phyloP scores from a whole-genome alignment of 2,888 invertebrate genomes.

The Ethmia dodecea region DNA sequence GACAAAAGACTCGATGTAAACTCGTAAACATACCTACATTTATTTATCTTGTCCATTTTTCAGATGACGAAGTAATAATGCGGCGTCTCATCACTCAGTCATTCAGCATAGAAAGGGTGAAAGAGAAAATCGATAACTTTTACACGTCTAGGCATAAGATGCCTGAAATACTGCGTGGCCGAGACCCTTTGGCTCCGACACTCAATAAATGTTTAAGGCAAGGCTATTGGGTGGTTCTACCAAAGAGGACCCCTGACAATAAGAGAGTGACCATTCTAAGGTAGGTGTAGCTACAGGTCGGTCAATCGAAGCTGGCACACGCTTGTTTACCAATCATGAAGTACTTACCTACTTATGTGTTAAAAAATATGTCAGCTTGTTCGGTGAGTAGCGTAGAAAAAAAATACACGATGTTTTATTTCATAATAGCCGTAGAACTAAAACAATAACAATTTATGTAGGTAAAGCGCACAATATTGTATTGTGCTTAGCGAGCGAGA shows the following conservation, averaged over 20 bases:
- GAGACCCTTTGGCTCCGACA: slow-evolving; percentile 9
- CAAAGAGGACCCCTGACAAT: slow-evolving; percentile 19
- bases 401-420: no score
- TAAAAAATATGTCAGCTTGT: no score
- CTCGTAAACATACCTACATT: not conserved
- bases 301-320: no score
- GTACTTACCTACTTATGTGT: no score
- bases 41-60: slow-evolving; percentile 10
- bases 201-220: slow-evolving; percentile 15
- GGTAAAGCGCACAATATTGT: no score
- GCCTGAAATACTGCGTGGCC: slow-evolving; percentile 25
- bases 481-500: no score
- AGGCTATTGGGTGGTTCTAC: slow-evolving; percentile 18
- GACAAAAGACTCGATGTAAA: not conserved
- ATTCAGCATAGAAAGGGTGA: slow-evolving; percentile 30
- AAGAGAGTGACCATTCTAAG: slow-evolving; percentile 23
- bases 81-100: slow-evolving; percentile 25
- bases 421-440: no score
- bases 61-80: slow-evolving; percentile 30
- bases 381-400: no score
- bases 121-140: slow-evolving; percentile 33
- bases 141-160: slow-evolving; percentile 24
- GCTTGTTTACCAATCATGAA: no score
- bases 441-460: no score
- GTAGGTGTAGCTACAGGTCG: no score